Evolutionary conservation across 2,113 vertebrate species (phyloP).

Genomic region (Zootoca vivipara): DNA sequence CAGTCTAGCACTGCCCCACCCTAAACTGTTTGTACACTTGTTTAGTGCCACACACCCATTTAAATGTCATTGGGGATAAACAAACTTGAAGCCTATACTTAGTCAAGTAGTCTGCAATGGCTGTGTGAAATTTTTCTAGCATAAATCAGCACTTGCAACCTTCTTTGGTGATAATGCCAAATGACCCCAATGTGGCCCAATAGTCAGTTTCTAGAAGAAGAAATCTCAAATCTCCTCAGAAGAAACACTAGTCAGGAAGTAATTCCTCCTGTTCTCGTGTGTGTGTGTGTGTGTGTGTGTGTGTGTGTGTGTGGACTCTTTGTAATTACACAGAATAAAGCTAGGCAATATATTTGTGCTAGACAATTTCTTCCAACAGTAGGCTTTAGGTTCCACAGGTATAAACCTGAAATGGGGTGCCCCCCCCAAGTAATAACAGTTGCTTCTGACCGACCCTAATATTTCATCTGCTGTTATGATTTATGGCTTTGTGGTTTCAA

Average conservation of each 20-base stretch:
- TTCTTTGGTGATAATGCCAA: no score
- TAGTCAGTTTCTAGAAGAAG: background rate
- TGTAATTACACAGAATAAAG: background rate
- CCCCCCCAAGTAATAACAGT: background rate
- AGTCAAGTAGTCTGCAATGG: background rate
- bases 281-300: no score
- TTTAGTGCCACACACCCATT: conserved; percentile 21
- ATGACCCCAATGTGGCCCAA: no score
- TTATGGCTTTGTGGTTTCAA: conserved; percentile 6
- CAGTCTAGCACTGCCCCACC: fast-evolving
- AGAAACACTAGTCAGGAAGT: background rate
- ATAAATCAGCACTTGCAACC: background rate
- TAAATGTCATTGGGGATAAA: conserved; percentile 21
- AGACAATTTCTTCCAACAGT: background rate
- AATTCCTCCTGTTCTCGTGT: background rate
- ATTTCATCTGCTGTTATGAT: background rate
- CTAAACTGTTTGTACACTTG: background rate
- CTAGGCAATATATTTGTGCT: background rate
- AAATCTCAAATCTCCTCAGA: background rate
- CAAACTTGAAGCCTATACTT: background rate
- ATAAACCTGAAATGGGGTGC: background rate
- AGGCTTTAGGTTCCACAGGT: background rate
- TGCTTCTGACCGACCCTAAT: background rate
- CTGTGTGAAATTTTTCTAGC: background rate
- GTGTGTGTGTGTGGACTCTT: background rate